phyloP scores from a whole-genome alignment of 35 echinoderm and acorn worm genomes.

The Hemicentrotus pulcherrimus region DNA sequence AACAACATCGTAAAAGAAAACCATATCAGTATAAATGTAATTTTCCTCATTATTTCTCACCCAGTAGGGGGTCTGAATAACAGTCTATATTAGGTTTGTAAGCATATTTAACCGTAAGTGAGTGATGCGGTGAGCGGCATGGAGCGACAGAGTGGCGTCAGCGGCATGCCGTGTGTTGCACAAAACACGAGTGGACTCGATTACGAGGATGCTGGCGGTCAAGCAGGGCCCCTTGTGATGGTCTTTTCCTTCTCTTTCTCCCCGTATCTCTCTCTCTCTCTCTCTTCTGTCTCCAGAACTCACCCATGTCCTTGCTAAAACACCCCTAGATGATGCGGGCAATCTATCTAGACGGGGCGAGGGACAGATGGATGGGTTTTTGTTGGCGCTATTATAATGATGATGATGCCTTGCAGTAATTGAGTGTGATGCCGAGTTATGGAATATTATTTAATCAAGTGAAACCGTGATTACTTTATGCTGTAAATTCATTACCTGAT shows the following conservation, averaged over 20 bases:
- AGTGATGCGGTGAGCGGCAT: neutral
- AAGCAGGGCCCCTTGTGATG: neutral
- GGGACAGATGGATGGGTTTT: neutral
- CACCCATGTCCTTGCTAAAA: neutral
- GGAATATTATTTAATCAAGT: neutral
- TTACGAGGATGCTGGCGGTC: neutral
- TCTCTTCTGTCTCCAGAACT: neutral
- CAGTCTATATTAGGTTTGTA: neutral
- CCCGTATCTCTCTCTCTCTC: no score
- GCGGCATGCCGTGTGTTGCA: neutral
- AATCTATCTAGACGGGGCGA: neutral
- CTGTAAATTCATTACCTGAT: no score
- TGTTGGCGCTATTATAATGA: neutral
- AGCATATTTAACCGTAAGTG: slow-evolving; percentile 4
- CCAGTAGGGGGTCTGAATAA: neutral
- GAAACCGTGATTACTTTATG: neutral
- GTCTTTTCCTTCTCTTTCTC: neutral
- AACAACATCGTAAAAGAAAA: neutral
- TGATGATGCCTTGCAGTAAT: neutral
- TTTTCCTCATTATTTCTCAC: neutral
- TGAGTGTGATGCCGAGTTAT: neutral
- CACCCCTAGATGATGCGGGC: neutral
- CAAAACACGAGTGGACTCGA: neutral
- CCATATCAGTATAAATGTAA: neutral
- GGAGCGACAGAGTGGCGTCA: neutral